phyloP scores from a whole-genome alignment of 1,140 invertebrate species.

The Steinernema khuongi region DNA sequence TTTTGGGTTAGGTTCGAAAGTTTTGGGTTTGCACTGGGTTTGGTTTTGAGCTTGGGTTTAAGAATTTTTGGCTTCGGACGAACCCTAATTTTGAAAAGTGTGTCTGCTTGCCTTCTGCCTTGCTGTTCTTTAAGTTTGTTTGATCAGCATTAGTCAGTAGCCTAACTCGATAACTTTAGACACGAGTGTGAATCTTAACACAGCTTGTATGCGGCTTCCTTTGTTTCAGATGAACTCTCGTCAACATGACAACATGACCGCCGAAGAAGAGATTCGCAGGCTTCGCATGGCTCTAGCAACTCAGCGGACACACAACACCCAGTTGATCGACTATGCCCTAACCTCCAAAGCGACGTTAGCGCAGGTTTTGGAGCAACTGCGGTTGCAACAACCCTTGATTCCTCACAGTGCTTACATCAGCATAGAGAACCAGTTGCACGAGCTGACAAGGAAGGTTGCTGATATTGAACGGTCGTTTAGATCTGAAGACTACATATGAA shows the following conservation, averaged over 20 bases:
- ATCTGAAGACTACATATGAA: too few species aligned
- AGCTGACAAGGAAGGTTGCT: not conserved
- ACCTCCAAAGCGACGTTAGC: not conserved
- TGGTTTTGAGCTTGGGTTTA: too few species aligned
- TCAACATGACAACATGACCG: not conserved
- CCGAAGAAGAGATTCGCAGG: not conserved
- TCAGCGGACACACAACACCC: not conserved
- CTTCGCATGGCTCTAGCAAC: not conserved
- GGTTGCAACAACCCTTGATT: not conserved
- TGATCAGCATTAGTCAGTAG: too few species aligned
- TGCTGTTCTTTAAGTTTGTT: too few species aligned
- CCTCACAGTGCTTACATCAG: not conserved
- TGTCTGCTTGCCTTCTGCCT: too few species aligned
- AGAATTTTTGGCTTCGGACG: too few species aligned
- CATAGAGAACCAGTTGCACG: slow-evolving; percentile 7
- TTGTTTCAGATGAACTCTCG: not conserved
- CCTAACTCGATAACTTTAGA: too few species aligned
- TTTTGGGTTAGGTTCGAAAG: too few species aligned
- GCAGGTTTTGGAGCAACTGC: not conserved
- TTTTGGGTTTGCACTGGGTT: too few species aligned
- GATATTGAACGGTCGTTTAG: not conserved
- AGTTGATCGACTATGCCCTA: not conserved
- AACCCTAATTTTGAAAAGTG: too few species aligned
- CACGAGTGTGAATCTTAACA: too few species aligned
- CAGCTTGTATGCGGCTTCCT: too few species aligned